A percentile compares a stretch with the other conserved stretches of the same genome.
Evolutionary conservation across 92 coral and sea anemone species (phyloP).

Genomic region (Porites divaricata): DNA sequence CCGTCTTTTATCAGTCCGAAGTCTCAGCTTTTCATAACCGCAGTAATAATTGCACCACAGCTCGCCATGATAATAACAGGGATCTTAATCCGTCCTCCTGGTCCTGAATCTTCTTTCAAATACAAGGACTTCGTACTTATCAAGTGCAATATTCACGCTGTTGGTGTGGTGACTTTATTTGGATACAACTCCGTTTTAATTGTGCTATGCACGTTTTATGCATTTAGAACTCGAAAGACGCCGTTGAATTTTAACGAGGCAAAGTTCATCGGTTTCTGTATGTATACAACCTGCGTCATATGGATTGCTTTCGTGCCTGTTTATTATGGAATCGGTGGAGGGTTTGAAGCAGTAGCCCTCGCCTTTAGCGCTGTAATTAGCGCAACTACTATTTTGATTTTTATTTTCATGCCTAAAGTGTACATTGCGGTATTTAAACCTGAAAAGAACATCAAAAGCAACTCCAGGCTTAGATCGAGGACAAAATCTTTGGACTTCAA

Average conservation of each 20-base stretch:
- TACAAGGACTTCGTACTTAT: constrained; percentile 36
- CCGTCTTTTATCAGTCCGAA: constrained; percentile 79
- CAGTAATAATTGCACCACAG: constrained; percentile 63
- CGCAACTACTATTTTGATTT: constrained; percentile 72
- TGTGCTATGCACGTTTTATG: constrained; percentile 74
- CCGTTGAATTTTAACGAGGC: constrained; percentile 89
- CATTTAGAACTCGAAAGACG: constrained; percentile 83
- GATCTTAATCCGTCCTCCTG: constrained; percentile 55
- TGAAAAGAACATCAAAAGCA: constrained; percentile 70
- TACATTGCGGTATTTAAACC: constrained; percentile 77
- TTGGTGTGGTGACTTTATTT: constrained; percentile 39
- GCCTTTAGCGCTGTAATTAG: constrained; percentile 74
- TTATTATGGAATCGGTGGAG: constrained; percentile 71
- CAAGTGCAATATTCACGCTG: constrained; percentile 53
- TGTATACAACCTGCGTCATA: constrained; percentile 77
- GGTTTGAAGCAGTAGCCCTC: constrained; percentile 63
- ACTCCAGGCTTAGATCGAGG: constrained; percentile 76
- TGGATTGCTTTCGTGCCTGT: constrained; percentile 86
- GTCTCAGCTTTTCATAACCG: constrained; percentile 76
- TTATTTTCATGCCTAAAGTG: constrained; percentile 78
- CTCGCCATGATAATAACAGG: constrained; percentile 60
- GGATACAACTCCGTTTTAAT: constrained; percentile 74
- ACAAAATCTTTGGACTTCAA: constrained; percentile 51
- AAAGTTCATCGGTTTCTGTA: constrained; percentile 81
- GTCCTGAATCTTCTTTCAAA: constrained; percentile 33